Base-by-base conservation (phyloP, 2,113 vertebrate species). In the Fregata magnificens region DNA sequence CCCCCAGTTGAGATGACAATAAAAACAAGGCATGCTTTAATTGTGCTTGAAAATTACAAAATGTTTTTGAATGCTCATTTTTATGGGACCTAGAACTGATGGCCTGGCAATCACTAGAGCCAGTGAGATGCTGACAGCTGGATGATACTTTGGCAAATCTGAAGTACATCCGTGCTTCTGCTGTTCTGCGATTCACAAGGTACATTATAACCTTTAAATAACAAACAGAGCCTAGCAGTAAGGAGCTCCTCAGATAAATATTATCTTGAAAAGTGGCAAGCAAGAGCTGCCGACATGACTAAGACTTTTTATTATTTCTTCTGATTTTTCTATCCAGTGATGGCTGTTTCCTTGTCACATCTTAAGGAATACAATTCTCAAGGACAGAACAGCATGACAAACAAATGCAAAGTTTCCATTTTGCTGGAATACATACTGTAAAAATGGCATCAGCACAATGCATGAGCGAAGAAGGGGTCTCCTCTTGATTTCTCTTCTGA, bases 401-500 rank as follows among this genome's bases (percentile, higher is more conserved):
- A 13, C n/a, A 45, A 19, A 2, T 1, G 10, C 36, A 21, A 50
- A 31, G 17, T 1, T 8, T 20, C 38, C 24, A 1, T n/a, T 53
- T 40, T 13, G 31, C 65, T 13, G 32, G 66, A 73, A 70, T 88
- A 99, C 99, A 86, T 97, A 99, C 99, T 99, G 99, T 92, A 99
- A 96, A 94, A 99, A 99, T 1, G 99, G 99, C 73, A 98, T 98
- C 55, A 99, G 98, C 97, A 99, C 98, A 34, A 99, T 95, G 16
- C 99, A 99, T 9, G 99, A 99, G 79, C 99, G 99, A 88, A 99
- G 99, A 38, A 99, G 98, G 10, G 99, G 99, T 24, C 99, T 97
- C 95, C 98, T 99, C 97, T 99, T 99, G 98, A 99, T 99, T 93
- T 99, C 99, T 85, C 99, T 99, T 18, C 99, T 98, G 98, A 99